Conservation (phyloP, 2,113 vertebrate genomes). For the Aegithalos caudatus region DNA sequence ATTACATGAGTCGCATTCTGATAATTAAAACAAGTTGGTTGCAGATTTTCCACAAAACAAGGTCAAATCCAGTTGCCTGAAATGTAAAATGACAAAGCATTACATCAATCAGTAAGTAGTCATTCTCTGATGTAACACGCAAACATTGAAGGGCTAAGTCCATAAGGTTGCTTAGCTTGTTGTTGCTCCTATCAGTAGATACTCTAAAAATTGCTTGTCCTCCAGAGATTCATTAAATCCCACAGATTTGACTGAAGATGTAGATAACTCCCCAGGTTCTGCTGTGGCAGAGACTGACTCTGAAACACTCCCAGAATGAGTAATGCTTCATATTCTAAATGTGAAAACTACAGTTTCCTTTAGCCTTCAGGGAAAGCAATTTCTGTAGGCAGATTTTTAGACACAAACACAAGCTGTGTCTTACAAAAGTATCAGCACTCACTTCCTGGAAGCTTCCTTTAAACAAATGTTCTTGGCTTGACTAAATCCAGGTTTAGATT, state of each 20-base stretch:
- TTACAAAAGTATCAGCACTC: background rate
- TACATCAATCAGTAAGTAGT: background rate
- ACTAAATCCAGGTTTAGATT: background rate
- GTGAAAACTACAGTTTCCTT: background rate
- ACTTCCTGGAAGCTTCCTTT: background rate
- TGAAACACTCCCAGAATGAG: background rate
- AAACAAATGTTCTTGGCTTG: background rate
- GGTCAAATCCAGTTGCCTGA: background rate
- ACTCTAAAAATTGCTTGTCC: background rate
- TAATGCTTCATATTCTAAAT: background rate
- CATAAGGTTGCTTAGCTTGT: background rate
- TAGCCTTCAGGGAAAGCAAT: background rate
- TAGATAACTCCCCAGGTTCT: background rate
- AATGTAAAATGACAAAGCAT: background rate
- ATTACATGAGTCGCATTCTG: background rate
- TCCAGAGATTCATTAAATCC: background rate
- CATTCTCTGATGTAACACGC: background rate
- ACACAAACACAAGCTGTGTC: background rate
- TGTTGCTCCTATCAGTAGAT: background rate
- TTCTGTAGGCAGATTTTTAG: background rate
- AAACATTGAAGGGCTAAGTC: background rate
- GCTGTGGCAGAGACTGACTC: background rate
- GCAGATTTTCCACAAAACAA: background rate
- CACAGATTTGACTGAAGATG: background rate
- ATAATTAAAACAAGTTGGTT: background rate